Evolutionary conservation across 2,888 invertebrate genomes (phyloP).

Genomic region (Hypena proboscidalis): DNA sequence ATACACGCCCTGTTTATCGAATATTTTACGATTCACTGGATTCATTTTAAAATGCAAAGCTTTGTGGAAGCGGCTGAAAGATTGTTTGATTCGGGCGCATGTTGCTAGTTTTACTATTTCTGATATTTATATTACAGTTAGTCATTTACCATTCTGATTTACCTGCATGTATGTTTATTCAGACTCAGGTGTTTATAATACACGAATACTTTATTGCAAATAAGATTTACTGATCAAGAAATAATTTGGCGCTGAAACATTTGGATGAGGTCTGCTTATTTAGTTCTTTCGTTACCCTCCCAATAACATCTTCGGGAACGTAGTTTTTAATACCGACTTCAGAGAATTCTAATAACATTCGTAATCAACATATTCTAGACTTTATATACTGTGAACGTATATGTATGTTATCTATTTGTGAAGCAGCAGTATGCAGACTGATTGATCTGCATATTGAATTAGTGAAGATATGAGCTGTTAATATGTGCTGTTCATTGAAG

Average conservation of each 20-base stretch:
- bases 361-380: slow-evolving; percentile 10
- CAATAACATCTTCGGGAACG: slow-evolving; percentile 44
- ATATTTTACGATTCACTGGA: slow-evolving; percentile 82
- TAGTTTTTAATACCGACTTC: slow-evolving; percentile 47
- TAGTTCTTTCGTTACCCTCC: slow-evolving; percentile 52
- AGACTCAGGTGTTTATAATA: slow-evolving; percentile 80
- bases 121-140: slow-evolving; percentile 83
- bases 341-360: slow-evolving; percentile 30
- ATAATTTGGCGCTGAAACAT: slow-evolving; percentile 74
- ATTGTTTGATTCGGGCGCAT: slow-evolving; percentile 74
- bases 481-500: too few species aligned
- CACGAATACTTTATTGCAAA: slow-evolving; percentile 78
- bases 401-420: background rate
- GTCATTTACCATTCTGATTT: slow-evolving; percentile 84
- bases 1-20: slow-evolving; percentile 82
- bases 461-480: too few species aligned
- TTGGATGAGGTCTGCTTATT: slow-evolving; percentile 62
- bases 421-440: too few species aligned
- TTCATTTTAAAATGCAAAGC: slow-evolving; percentile 82
- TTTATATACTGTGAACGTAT: background rate
- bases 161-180: slow-evolving; percentile 80
- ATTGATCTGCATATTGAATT: too few species aligned
- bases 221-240: slow-evolving; percentile 75
- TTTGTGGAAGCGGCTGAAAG: slow-evolving; percentile 78
- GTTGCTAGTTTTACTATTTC: slow-evolving; percentile 75